Evolutionary conservation across 2,797 vertebrate species (phyloP), one percentile per base, ranked within the genome.

Genomic region (Petrocephalus schoutedeni): DNA sequence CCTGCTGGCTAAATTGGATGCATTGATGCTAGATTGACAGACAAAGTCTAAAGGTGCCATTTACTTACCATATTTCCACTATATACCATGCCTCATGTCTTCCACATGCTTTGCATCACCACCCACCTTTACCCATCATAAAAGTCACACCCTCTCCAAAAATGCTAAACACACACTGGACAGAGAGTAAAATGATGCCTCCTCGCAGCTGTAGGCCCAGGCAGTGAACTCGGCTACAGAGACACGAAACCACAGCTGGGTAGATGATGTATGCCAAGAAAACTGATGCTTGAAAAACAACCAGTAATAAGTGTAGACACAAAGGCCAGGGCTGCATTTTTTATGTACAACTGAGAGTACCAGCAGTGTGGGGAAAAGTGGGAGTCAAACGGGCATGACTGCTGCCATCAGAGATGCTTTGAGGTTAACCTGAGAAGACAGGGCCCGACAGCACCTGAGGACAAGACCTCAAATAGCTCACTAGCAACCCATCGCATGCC

Each of bases 381-480:
- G 45, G 80, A 83, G 80, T 51, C 51, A 49, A 21, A 49, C 2
- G 10, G 51, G 45, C 45, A 51, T 16, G 71, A 77, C 80, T 83
- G 80, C 19, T 83, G 9, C 53, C 53, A 21, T 58, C 84, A 56
- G 32, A 32, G 3, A 57, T 41, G 56, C 85, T 41, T 57, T 61
- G 57, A 86, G 85, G 57, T 86, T 59, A 61, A 86, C 57, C 21
- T 21, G 36, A 59, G 85, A 86, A 41, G 85, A 59, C 85, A 16
- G 84, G 23, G 16, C 32, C 28, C 12, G 16, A 28, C 84, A 51
- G 80, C 21, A 54, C 80, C n/a, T 1, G 45, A 83, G 49, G 45
- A 51, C 49, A 49, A 83, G n/a, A 14, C 51, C 80, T 49, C 80
- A 51, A 54, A 49, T 21, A 49, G 21, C 6, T 54, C 80, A 14